These are phyloP conservation scores for Acleris holmiana DNA, from an alignment of 2,888 invertebrate genomes.

Conservation along the genomic window DNA sequence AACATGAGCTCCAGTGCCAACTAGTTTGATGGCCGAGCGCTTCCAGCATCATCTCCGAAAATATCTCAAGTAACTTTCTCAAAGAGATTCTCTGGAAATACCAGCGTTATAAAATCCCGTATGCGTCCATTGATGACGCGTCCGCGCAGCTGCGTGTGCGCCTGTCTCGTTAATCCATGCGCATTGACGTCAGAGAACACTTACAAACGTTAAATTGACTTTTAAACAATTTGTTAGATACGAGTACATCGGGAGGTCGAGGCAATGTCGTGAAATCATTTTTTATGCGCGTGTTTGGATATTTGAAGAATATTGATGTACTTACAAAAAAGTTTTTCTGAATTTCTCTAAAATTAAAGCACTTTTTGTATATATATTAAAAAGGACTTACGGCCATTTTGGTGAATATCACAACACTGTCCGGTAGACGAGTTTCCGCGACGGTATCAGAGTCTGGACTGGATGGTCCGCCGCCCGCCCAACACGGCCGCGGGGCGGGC, in stretches of 20 bases:
- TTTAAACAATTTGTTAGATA: slow-evolving; percentile 7
- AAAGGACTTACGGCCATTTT: slow-evolving; percentile 75
- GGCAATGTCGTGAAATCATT: slow-evolving; percentile 22
- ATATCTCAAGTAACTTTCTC: slow-evolving; percentile 63
- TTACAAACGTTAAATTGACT: slow-evolving; percentile 32
- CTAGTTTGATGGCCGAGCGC: slow-evolving; percentile 66
- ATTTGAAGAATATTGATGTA: neutral
- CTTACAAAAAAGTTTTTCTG: neutral
- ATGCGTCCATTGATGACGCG: slow-evolving; percentile 39
- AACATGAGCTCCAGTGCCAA: slow-evolving; percentile 79
- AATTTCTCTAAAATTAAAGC: neutral
- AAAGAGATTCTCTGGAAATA: slow-evolving; percentile 56
- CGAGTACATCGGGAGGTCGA: slow-evolving; percentile 19
- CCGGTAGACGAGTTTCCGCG: slow-evolving; percentile 63
- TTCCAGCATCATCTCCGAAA: slow-evolving; percentile 80
- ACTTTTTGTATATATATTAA: slow-evolving; percentile 21
- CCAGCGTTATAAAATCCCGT: slow-evolving; percentile 47
- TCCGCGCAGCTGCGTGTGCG: slow-evolving; percentile 37
- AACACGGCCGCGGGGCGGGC: slow-evolving; percentile 66
- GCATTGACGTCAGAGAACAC: slow-evolving; percentile 39
- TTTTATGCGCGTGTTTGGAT: slow-evolving; percentile 11
- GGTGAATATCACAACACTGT: slow-evolving; percentile 54
- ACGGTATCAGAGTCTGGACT: slow-evolving; percentile 68
- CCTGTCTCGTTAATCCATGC: slow-evolving; percentile 33
- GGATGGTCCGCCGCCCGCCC: slow-evolving; percentile 70